Evolutionary conservation across 2,888 invertebrate species (phyloP), one percentile per base, ranked within the genome.

Genomic region (Cephus spinipes): DNA sequence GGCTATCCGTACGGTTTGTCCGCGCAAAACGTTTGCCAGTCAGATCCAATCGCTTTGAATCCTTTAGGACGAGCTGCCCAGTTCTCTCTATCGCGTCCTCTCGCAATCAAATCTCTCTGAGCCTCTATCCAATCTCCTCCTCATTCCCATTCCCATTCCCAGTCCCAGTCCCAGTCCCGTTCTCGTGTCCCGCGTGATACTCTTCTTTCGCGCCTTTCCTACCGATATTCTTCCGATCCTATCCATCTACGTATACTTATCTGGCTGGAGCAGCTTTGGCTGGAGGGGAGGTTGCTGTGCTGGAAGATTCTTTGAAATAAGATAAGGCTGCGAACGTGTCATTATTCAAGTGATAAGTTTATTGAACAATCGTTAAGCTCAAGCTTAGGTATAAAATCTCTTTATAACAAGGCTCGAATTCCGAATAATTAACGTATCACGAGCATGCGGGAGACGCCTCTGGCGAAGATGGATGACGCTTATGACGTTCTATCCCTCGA

Each of bases 351-450:
- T 55, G 55, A 55, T 23, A 23, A 23, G 23, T 9, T 55, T 9
- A 55, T 55, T 55, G 1, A 55, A 55, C 55, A 55, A 55, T 23
- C 55, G 55, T 55, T 55, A 23, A 23, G 23, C 55, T 55, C 9
- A 6, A 23, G 23, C 55, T 23, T 55, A 23, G 23, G 6, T 55
- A 55, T 15, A 15, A 55, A 55, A 6, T 40, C 23, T 55, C 55
- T 55, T 55, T 55, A 23, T 55, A 55, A 55, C 55, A 55, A 55
- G 55, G 55, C 55, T 55, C 55, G 23, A 23, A 55, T 55, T 23
- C 1, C 1, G 15, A 81, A 80, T 81, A 78, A 81, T 81, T 77
- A 81, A 73, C 71, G 31, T 71, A 71, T 71, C 71, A 6, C 9
- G 71, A 71, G 71, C 71, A 31, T 30, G 71, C 31, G 31, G 12